Evolutionary conservation across 2,888 invertebrate species (phyloP).

Genomic region (Drosophila kanekoi): DNA sequence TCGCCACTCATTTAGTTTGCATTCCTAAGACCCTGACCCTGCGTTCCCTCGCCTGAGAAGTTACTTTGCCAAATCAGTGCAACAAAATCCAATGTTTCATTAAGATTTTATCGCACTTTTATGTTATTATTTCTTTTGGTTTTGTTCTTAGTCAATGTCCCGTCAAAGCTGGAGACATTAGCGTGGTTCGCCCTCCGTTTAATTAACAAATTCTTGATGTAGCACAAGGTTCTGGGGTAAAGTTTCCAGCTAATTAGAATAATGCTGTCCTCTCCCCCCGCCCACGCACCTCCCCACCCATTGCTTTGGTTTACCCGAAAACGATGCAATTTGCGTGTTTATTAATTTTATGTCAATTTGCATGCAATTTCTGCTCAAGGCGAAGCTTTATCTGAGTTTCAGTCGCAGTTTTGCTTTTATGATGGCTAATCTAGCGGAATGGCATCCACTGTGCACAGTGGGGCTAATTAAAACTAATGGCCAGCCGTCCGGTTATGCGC

Average conservation of each 20-base stretch:
- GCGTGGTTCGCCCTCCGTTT: slow-evolving; percentile 45
- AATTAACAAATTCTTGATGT: slow-evolving; percentile 66
- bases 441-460: slow-evolving; percentile 38
- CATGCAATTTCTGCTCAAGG: slow-evolving; percentile 75
- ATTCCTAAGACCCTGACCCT: slow-evolving; percentile 8
- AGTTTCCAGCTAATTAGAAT: slow-evolving; percentile 72
- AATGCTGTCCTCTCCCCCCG: slow-evolving; percentile 1
- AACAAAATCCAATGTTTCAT: slow-evolving; percentile 58
- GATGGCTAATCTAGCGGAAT: slow-evolving; percentile 62
- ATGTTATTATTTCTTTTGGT: slow-evolving; percentile 12
- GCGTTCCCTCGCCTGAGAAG: background rate
- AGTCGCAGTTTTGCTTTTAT: slow-evolving; percentile 41
- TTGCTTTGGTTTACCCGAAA: slow-evolving; percentile 13
- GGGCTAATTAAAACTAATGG: slow-evolving; percentile 72
- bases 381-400: slow-evolving; percentile 49
- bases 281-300: background rate
- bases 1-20: slow-evolving; percentile 22
- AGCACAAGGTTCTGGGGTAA: slow-evolving; percentile 47
- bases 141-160: slow-evolving; percentile 24
- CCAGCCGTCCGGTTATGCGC: slow-evolving; percentile 34
- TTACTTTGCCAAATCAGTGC: slow-evolving; percentile 53
- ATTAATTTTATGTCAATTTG: slow-evolving; percentile 79
- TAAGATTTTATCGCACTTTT: slow-evolving; percentile 53
- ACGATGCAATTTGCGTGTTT: slow-evolving; percentile 72
- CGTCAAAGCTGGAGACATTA: slow-evolving; percentile 49